Evolutionary conservation across 2,113 vertebrate genomes (phyloP).

Genomic region (Camelus bactrianus): DNA sequence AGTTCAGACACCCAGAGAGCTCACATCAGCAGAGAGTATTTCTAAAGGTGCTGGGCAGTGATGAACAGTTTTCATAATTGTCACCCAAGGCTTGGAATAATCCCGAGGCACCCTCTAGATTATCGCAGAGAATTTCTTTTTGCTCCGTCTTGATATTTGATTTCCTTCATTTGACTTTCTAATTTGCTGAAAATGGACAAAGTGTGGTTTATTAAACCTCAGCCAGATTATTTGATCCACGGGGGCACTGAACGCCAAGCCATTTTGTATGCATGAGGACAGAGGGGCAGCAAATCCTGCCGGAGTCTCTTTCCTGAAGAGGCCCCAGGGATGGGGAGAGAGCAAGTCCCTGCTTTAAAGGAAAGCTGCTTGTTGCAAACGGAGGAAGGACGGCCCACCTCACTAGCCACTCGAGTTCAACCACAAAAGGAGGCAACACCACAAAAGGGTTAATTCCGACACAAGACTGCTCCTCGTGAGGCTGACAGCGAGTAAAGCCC

Average conservation of each 20-base stretch:
- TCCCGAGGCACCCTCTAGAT: background rate
- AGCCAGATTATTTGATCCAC: background rate
- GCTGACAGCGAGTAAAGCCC: background rate
- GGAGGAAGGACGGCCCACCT: background rate
- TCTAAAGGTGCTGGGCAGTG: background rate
- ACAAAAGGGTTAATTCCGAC: slow-evolving; percentile 39
- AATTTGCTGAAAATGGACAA: slow-evolving; percentile 19
- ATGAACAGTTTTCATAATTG: background rate
- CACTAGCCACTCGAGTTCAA: background rate
- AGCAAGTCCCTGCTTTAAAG: background rate
- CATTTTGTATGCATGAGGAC: background rate
- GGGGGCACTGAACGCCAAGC: background rate
- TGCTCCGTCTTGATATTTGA: background rate
- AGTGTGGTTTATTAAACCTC: background rate
- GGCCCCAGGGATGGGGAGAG: background rate
- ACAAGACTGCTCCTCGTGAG: background rate
- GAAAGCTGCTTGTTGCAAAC: background rate
- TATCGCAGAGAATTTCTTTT: background rate
- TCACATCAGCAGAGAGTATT: background rate
- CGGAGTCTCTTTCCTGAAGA: background rate
- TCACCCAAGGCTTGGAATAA: background rate
- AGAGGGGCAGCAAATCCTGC: background rate
- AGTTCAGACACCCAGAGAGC: background rate
- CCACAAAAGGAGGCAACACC: background rate
- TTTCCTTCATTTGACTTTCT: slow-evolving; percentile 59